These are phyloP conservation scores for Sinella curviseta DNA, from an alignment of 1,140 invertebrate species.

Conservation along the genomic window DNA sequence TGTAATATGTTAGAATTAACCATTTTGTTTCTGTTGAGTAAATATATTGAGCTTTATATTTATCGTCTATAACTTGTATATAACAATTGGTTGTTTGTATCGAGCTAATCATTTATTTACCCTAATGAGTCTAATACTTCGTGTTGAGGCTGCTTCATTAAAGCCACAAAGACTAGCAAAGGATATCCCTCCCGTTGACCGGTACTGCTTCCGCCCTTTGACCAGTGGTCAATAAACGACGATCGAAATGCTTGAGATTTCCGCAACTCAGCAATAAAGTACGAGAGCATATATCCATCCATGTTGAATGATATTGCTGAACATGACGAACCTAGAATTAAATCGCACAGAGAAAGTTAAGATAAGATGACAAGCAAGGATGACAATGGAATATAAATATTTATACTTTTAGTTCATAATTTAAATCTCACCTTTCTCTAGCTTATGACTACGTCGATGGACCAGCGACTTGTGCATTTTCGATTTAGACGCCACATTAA, in stretches of 20 bases:
- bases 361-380: too few species aligned
- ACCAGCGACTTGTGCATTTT: too few species aligned
- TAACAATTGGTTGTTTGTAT: neutral
- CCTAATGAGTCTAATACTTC: conserved; percentile 69
- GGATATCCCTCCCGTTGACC: neutral
- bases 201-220: too few species aligned
- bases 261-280: neutral
- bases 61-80: neutral
- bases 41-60: neutral
- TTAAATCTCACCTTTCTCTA: conserved; percentile 6
- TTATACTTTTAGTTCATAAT: too few species aligned
- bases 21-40: neutral
- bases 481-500: too few species aligned
- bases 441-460: too few species aligned
- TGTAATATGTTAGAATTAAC: conserved; percentile 18
- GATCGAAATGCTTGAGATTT: neutral
- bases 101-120: conserved; percentile 61
- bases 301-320: conserved; percentile 2
- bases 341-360: too few species aligned
- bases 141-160: conserved; percentile 58
- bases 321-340: neutral
- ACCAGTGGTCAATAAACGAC: too few species aligned
- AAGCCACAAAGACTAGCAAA: conserved; percentile 49
- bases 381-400: too few species aligned
- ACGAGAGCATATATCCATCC: conserved; percentile 39